These are phyloP conservation scores for Yponomeuta malinellus DNA, from an alignment of 2,888 invertebrate genomes.

Conservation along the genomic window DNA sequence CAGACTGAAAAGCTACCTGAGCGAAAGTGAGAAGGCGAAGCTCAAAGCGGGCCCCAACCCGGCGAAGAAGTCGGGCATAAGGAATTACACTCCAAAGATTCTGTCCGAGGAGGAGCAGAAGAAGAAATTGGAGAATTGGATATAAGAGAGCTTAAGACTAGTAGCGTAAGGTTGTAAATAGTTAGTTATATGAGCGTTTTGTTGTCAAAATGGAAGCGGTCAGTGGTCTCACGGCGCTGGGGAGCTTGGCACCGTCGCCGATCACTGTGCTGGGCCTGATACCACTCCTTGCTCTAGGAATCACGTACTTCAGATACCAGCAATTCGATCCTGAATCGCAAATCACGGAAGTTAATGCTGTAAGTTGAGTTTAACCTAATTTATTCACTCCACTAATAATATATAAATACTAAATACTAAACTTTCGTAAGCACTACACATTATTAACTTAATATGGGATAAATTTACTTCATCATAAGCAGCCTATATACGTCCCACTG, in stretches of 20 bases:
- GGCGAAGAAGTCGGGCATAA: constrained; percentile 76
- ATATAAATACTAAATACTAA: too few species aligned
- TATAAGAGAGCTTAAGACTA: constrained; percentile 67
- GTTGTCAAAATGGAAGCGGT: constrained; percentile 63
- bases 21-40: constrained; percentile 64
- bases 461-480: too few species aligned
- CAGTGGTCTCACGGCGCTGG: constrained; percentile 60
- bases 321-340: constrained; percentile 89
- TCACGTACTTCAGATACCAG: constrained; percentile 87
- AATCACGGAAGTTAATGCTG: constrained; percentile 81
- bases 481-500: too few species aligned
- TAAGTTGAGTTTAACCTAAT: constrained; percentile 53
- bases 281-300: constrained; percentile 87
- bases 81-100: constrained; percentile 84
- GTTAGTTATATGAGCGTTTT: constrained; percentile 42
- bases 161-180: constrained; percentile 68
- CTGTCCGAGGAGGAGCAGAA: constrained; percentile 74
- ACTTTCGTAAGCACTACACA: too few species aligned
- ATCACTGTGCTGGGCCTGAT: constrained; percentile 83
- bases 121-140: constrained; percentile 78
- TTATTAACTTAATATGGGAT: too few species aligned
- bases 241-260: constrained; percentile 77
- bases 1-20: constrained; percentile 51
- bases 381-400: neutral
- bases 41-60: constrained; percentile 48